Conservation (phyloP, 2,113 vertebrate species). For the Oncorhynchus tshawytscha region DNA sequence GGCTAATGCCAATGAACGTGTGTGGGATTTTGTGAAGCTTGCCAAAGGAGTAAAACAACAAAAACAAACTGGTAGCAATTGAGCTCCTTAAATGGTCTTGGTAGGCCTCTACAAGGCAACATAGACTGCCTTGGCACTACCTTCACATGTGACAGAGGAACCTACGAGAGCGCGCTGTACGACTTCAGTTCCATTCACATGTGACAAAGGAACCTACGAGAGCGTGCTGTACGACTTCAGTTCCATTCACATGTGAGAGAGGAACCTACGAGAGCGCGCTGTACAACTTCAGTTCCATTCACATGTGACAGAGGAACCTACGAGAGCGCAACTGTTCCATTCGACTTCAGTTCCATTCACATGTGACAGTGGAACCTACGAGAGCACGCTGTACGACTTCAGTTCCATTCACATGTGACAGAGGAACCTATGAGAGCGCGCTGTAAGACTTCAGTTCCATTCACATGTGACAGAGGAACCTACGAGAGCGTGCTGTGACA, state of each 20-base stretch:
- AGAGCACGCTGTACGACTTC: background rate
- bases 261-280: background rate
- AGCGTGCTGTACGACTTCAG: background rate
- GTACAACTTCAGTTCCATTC: background rate
- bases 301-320: background rate
- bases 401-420: background rate
- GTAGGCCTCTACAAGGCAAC: background rate
- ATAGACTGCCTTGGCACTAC: background rate
- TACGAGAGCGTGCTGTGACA: background rate
- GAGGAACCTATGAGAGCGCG: background rate
- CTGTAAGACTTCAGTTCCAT: background rate
- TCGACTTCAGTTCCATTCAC: background rate
- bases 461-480: background rate
- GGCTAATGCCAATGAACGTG: constrained; percentile 1
- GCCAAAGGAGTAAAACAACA: constrained; percentile 15
- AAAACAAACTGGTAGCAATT: constrained; percentile 6
- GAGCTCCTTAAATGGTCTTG: background rate
- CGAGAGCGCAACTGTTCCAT: background rate
- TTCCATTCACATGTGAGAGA: background rate
- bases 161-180: background rate
- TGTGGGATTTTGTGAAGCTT: constrained; percentile 14
- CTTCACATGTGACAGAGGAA: background rate
- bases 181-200: background rate
- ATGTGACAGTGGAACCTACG: background rate
- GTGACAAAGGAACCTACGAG: background rate